Conservation (phyloP, 1,140 invertebrate genomes). For the Acromyrmex heyeri region DNA sequence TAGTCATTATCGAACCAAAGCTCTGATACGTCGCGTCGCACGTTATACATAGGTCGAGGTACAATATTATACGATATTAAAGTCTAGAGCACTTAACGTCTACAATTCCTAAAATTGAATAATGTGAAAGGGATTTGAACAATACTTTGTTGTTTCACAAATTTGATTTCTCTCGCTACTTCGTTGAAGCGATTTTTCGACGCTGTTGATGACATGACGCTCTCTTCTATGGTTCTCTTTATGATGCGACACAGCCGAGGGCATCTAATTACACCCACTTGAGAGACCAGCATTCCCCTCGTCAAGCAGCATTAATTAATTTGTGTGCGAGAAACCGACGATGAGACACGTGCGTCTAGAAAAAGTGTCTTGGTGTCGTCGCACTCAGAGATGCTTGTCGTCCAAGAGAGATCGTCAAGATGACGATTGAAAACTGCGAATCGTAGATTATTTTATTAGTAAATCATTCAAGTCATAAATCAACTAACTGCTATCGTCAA, state of each 20-base stretch:
- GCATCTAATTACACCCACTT: conserved; percentile 79
- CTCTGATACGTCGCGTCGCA: conserved; percentile 57
- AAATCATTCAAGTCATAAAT: neutral
- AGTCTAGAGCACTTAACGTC: neutral
- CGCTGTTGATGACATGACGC: neutral
- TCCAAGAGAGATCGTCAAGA: conserved; percentile 14
- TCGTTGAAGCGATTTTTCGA: conserved; percentile 18
- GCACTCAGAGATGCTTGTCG: neutral
- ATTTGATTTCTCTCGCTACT: conserved; percentile 56
- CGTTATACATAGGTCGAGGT: conserved; percentile 58
- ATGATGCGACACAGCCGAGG: conserved; percentile 52
- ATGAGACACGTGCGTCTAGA: conserved; percentile 68
- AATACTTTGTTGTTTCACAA: conserved; percentile 14
- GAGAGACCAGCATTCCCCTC: conserved; percentile 64
- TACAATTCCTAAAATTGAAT: neutral
- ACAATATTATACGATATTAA: conserved; percentile 18
- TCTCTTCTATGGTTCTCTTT: conserved; percentile 48
- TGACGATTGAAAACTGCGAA: neutral
- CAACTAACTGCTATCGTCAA: neutral
- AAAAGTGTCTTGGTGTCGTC: conserved; percentile 58
- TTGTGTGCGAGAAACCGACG: conserved; percentile 66
- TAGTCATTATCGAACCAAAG: conserved; percentile 70
- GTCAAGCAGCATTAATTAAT: conserved; percentile 73
- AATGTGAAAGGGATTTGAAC: neutral
- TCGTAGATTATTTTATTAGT: neutral